These are phyloP conservation scores for Geococcyx californianus DNA, from an alignment of 2,113 vertebrate species.

Conservation along the genomic window DNA sequence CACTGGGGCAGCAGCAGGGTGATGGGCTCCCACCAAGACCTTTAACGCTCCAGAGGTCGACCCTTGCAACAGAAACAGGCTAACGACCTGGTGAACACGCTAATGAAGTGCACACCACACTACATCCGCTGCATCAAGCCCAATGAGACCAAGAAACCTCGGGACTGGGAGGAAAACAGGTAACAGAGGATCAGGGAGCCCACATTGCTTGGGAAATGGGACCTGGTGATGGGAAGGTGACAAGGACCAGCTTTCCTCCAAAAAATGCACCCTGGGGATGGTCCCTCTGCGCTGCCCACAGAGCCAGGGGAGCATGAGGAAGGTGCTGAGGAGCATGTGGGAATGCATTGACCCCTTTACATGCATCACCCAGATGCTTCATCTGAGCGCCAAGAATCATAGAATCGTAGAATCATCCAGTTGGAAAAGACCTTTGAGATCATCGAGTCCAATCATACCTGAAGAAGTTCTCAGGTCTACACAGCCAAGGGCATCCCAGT, in stretches of 20 bases:
- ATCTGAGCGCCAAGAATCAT: neutral
- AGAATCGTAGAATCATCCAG: no score
- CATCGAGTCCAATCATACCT: no score
- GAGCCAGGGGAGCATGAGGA: neutral
- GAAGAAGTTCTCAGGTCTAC: fast-evolving
- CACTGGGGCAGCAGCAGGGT: neutral
- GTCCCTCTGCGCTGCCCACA: neutral
- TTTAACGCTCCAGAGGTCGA: neutral
- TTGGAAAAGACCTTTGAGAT: no score
- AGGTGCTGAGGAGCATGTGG: fast-evolving
- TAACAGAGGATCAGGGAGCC: constrained; percentile 23
- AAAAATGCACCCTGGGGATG: neutral
- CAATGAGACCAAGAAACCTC: constrained; percentile 93
- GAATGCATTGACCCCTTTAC: neutral
- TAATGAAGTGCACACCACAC: constrained; percentile 96
- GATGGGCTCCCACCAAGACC: neutral
- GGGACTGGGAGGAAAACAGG: constrained; percentile 98
- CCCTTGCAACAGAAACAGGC: constrained; percentile 88
- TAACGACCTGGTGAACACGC: constrained; percentile 91
- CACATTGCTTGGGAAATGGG: fast-evolving
- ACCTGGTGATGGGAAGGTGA: fast-evolving
- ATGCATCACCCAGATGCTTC: neutral
- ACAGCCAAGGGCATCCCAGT: fast-evolving
- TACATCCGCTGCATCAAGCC: constrained; percentile 99
- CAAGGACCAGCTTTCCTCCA: neutral